Evolutionary conservation across 2,113 vertebrate species (phyloP).

Genomic region (Mellivora capensis): DNA sequence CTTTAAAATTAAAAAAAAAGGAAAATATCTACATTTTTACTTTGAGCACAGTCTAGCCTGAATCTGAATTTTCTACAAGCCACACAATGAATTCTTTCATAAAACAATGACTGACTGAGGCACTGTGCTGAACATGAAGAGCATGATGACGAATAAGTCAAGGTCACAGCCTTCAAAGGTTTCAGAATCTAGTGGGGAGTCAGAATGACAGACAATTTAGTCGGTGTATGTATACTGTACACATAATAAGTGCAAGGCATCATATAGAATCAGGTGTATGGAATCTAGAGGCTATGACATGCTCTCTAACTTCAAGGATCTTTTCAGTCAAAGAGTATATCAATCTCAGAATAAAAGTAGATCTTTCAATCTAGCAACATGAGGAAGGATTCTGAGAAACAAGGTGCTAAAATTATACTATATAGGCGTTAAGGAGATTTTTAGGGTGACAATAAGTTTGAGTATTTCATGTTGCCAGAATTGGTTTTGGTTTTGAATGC

Average conservation of each 20-base stretch:
- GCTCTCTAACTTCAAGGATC: neutral
- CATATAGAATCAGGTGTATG: neutral
- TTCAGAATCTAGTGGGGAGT: neutral
- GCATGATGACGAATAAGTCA: neutral
- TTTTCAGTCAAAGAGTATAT: neutral
- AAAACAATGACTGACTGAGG: neutral
- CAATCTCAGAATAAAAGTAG: neutral
- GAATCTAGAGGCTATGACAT: neutral
- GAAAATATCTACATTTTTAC: neutral
- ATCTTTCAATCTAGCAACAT: neutral
- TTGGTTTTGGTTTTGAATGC: neutral
- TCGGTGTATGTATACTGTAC: neutral
- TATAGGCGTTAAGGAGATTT: neutral
- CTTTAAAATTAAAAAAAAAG: neutral
- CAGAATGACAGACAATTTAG: neutral
- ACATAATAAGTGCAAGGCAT: neutral
- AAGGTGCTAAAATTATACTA: neutral
- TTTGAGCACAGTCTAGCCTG: neutral
- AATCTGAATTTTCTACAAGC: slow-evolving; percentile 5
- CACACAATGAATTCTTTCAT: neutral
- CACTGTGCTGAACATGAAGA: neutral
- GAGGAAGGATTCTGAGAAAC: neutral
- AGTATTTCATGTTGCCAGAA: neutral
- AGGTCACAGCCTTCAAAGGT: neutral
- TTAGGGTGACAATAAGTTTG: neutral